phyloP scores from a whole-genome alignment of 2,113 vertebrate species.

The Chloropsis hardwickii region DNA sequence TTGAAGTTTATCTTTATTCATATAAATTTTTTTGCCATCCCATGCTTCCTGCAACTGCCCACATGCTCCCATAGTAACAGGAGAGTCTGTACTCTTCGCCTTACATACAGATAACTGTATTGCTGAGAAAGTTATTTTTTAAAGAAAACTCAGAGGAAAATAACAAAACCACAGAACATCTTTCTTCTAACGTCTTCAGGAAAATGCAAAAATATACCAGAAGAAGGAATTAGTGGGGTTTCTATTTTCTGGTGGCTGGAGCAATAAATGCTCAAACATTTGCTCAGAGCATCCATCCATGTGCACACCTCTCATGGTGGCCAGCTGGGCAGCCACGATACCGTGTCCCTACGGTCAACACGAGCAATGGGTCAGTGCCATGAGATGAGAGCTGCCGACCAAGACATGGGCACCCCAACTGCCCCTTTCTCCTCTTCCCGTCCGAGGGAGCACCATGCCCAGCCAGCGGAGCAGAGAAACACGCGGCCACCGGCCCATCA shows the following conservation, averaged over 20 bases:
- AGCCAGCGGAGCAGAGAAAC: neutral
- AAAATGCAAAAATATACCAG: neutral
- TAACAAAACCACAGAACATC: neutral
- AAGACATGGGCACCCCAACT: neutral
- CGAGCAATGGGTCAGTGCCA: rapidly evolving
- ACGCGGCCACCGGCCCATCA: neutral
- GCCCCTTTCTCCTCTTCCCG: neutral
- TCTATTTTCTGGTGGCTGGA: neutral
- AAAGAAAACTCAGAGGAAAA: neutral
- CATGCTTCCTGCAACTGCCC: neutral
- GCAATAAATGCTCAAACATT: neutral
- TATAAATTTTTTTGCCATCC: neutral
- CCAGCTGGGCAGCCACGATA: rapidly evolving
- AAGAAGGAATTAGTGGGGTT: neutral
- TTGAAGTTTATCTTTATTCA: neutral
- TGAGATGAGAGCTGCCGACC: rapidly evolving
- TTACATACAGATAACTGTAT: neutral
- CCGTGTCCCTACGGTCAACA: rapidly evolving
- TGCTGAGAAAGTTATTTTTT: neutral
- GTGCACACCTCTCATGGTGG: neutral
- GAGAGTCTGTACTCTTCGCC: neutral
- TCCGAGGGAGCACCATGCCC: neutral
- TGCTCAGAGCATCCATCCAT: neutral
- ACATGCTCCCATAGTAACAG: neutral
- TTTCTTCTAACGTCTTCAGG: neutral